Conservation (phyloP, 2,113 vertebrate genomes). For the Cebus imitator region DNA sequence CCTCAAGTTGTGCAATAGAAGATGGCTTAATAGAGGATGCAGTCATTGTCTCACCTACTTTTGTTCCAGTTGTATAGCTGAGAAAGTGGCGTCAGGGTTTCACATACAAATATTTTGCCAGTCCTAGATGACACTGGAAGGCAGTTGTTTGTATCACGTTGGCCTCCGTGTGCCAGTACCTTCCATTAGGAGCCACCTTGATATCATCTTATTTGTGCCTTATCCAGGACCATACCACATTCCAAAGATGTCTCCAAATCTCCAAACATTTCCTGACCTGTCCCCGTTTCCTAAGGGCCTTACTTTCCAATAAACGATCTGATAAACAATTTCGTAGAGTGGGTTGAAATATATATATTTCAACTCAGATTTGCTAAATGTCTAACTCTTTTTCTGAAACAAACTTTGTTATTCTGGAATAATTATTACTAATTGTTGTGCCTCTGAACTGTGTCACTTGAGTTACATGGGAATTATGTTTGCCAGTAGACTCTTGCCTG, state of each 20-base stretch:
- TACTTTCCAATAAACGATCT: not conserved
- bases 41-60: not conserved
- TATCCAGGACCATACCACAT: not conserved
- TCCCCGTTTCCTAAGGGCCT: not conserved
- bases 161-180: not conserved
- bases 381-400: not conserved
- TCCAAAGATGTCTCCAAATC: not conserved
- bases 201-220: not conserved
- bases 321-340: not conserved
- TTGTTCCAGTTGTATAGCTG: not conserved
- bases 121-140: not conserved
- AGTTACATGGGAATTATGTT: not conserved
- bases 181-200: not conserved
- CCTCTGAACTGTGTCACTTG: not conserved
- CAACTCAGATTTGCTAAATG: not conserved
- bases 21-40: not conserved
- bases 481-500: not conserved
- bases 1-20: not conserved
- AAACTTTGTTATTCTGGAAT: not conserved
- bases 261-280: not conserved
- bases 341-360: not conserved
- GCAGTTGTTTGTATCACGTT: not conserved
- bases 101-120: not conserved
- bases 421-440: not conserved
- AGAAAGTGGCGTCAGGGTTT: not conserved